Conservation (phyloP, 2,113 vertebrate genomes). For the Haliaeetus leucogaster region DNA sequence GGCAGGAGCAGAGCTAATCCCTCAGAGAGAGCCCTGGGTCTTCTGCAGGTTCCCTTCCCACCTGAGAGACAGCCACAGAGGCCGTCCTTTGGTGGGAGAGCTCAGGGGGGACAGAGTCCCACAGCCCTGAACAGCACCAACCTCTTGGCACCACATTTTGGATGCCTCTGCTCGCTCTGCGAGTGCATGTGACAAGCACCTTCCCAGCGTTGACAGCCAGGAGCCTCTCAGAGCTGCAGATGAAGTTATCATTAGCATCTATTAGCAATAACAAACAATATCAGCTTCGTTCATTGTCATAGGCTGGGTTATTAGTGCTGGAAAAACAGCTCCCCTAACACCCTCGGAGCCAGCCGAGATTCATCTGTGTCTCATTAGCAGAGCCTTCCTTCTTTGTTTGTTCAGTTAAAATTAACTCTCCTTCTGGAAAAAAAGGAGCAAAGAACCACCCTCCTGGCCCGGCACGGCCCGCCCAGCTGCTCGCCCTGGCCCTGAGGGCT, state of each 20-base stretch:
- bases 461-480: fast-evolving
- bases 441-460: not conserved
- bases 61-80: not conserved
- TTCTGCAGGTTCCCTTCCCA: not conserved
- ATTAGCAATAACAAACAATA: not conserved
- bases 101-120: fast-evolving
- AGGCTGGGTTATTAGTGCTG: conserved; percentile 11
- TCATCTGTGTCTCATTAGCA: conserved; percentile 41
- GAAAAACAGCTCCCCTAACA: conserved; percentile 33
- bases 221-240: not conserved
- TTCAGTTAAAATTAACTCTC: not conserved
- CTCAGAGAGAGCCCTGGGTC: not conserved
- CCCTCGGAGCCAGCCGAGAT: not conserved
- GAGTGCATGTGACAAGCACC: not conserved
- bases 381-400: not conserved
- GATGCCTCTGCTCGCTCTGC: fast-evolving
- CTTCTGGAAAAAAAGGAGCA: not conserved
- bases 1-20: not conserved
- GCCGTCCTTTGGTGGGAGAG: not conserved
- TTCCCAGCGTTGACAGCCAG: not conserved
- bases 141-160: fast-evolving
- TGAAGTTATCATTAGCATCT: not conserved
- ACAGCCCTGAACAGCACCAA: fast-evolving
- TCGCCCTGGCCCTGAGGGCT: fast-evolving
- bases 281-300: not conserved